Evolutionary conservation across 2,888 invertebrate genomes (phyloP), one percentile per base, ranked within the genome.

Genomic region (Tachina fera): DNA sequence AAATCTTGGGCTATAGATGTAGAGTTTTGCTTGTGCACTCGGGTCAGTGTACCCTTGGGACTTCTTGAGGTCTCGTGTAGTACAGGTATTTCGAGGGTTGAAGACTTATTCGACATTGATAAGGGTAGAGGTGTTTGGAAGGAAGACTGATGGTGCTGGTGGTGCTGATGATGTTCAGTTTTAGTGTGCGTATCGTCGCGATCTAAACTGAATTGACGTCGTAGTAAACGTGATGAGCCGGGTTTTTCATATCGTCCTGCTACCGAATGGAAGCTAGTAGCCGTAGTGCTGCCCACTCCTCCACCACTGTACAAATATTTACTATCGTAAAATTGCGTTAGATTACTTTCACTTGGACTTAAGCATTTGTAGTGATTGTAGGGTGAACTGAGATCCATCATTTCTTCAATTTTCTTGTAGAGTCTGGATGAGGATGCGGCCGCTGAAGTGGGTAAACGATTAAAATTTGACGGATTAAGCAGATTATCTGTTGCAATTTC

Each of bases 291-390:
- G 56, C 85, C 83, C 22, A 85, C 82, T 9, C 86, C 72, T 9
- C 82, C 85, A 56, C 83, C 87, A 16, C 90, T 89, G 70, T 92
- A 92, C 4, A 92, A 56, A 88, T 92, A 93, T 86, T 92, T 93
- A 39, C 92, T 92, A 81, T 93, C 93, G 39, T 89, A 89, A 87
- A 90, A 92, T 82, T 92, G 92, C 10, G 92, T 91, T 6, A 93
- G 88, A 84, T 93, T 93, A 87, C 93, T 93, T 88, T 95, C 94
- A 87, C 95, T 95, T 9, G 95, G 95, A 89, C 95, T 95, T 31
- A 95, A 93, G 90, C 95, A 96, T 91, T 95, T 95, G 92, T 96
- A 96, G 88, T 96, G 95, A 90, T 95, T 95, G 91, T 96, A 96
- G 3, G 96, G 96, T 0, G 95, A 95, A 91, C 96, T 96, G 65